Conservation (phyloP, 2,888 invertebrate genomes). For the Ormia ochracea region DNA sequence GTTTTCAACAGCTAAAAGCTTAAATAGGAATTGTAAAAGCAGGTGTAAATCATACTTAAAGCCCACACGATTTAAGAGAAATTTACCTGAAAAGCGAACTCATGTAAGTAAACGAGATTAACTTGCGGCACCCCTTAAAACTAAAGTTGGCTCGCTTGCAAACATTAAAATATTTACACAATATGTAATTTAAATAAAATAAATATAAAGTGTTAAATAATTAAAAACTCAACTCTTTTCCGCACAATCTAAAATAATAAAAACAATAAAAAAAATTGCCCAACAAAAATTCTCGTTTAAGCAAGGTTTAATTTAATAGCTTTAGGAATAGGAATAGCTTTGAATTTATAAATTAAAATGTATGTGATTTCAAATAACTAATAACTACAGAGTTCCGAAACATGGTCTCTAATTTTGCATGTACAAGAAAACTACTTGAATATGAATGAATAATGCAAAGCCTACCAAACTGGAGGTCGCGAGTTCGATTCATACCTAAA, state of each 20-base stretch:
- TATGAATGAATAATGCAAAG: no score
- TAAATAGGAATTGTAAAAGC: no score
- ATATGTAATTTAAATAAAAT: neutral
- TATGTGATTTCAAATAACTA: no score
- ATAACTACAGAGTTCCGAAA: no score
- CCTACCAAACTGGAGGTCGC: no score
- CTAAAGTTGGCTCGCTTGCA: neutral
- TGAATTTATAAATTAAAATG: no score
- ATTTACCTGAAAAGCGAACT: neutral
- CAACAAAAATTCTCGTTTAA: neutral
- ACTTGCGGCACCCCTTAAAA: neutral
- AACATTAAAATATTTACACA: slow-evolving; percentile 50
- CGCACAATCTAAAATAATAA: neutral
- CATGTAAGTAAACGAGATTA: neutral
- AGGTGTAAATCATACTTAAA: neutral
- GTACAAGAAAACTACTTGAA: no score
- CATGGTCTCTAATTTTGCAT: no score
- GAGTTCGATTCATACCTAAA: no score
- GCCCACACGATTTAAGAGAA: neutral
- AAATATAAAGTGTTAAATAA: neutral
- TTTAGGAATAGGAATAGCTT: no score
- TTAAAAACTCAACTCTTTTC: slow-evolving; percentile 4
- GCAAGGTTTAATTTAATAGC: no score
- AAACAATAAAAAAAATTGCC: neutral
- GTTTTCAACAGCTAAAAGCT: no score